These are phyloP conservation scores for Samia ricini DNA, from an alignment of 1,140 invertebrate species.

Conservation along the genomic window DNA sequence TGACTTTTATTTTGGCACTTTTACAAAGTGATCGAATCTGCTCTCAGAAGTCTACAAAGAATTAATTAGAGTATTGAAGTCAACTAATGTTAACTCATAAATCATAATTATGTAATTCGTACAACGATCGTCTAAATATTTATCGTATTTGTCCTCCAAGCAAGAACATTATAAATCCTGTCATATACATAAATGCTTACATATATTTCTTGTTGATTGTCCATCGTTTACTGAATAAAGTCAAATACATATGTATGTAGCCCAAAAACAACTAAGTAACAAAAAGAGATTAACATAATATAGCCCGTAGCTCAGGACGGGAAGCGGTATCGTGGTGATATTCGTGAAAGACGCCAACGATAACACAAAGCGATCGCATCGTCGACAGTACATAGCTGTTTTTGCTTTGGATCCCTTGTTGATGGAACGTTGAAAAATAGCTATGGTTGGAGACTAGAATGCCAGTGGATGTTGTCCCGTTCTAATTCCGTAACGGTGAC, in stretches of 20 bases:
- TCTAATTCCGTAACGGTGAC: slow-evolving; percentile 64
- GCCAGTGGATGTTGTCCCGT: slow-evolving; percentile 46
- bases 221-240: no score
- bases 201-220: no score
- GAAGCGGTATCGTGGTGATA: not conserved
- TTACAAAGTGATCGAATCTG: no score
- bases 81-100: no score
- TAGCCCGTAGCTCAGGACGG: slow-evolving; percentile 4
- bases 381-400: slow-evolving; percentile 8
- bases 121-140: no score
- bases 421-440: slow-evolving; percentile 11
- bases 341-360: not conserved
- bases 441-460: slow-evolving; percentile 35
- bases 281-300: slow-evolving; percentile 7
- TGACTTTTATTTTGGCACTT: no score
- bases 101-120: no score
- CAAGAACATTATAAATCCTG: no score
- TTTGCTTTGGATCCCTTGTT: not conserved
- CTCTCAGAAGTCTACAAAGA: no score
- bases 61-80: no score
- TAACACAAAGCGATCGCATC: not conserved
- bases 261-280: not conserved
- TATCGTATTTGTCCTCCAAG: no score
- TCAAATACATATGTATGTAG: not conserved
- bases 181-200: no score